Percentiles rank a stretch among this genome's conserved stretches.
Conservation (phyloP, 2,797 vertebrate genomes). For the Rhinella marina region DNA sequence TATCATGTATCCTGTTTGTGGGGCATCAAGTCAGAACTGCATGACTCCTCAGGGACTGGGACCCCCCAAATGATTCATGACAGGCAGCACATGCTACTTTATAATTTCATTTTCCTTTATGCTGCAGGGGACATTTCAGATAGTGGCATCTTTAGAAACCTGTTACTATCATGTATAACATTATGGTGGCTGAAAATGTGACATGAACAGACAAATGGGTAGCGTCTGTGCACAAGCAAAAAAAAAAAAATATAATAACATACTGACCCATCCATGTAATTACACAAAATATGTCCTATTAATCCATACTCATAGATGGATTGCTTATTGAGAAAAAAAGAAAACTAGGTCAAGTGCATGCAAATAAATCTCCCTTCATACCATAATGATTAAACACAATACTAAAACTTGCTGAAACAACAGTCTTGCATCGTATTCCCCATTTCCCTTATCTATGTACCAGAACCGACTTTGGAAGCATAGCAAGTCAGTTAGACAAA, state of each 20-base stretch:
- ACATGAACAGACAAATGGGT: too few relatives aligned
- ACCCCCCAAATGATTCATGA: too few relatives aligned
- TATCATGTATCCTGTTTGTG: too few relatives aligned
- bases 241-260: background rate
- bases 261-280: background rate
- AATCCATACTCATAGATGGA: background rate
- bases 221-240: too few relatives aligned
- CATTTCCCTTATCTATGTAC: background rate
- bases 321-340: background rate
- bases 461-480: background rate
- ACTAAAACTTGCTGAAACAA: slow-evolving; percentile 14
- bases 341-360: slow-evolving; percentile 19
- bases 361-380: slow-evolving; percentile 24
- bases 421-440: background rate
- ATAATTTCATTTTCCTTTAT: too few relatives aligned
- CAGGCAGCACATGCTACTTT: too few relatives aligned
- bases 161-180: too few relatives aligned
- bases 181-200: too few relatives aligned
- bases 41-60: too few relatives aligned
- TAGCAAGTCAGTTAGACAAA: background rate
- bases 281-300: background rate
- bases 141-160: too few relatives aligned
- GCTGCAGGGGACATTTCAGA: too few relatives aligned
- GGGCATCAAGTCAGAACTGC: too few relatives aligned
- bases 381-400: slow-evolving; percentile 27